These are phyloP conservation scores for Hippocampus zosterae DNA, from an alignment of 2,113 vertebrate genomes.

Conservation along the genomic window DNA sequence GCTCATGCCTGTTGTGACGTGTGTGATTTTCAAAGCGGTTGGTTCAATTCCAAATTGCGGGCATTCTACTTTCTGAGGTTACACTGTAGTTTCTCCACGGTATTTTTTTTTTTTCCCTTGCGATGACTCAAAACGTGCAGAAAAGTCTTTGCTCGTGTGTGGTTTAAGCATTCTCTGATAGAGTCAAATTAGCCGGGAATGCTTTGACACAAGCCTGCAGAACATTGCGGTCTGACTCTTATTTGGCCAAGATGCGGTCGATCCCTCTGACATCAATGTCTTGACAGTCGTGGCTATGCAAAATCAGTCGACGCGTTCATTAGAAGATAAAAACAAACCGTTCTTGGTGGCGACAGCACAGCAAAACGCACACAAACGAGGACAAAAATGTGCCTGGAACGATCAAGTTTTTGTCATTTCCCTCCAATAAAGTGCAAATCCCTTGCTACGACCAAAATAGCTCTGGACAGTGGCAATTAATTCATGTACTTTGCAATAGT, in stretches of 20 bases:
- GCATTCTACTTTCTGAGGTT: background rate
- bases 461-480: slow-evolving; percentile 36
- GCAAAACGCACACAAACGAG: background rate
- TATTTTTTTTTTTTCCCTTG: background rate
- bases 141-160: background rate
- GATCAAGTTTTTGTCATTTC: slow-evolving; percentile 36
- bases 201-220: background rate
- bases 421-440: slow-evolving; percentile 10
- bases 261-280: background rate
- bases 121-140: background rate
- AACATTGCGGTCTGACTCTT: background rate
- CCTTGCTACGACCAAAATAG: slow-evolving; percentile 40
- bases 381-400: slow-evolving; percentile 7
- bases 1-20: background rate
- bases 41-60: background rate
- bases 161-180: slow-evolving; percentile 1
- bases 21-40: background rate
- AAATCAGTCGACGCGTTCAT: background rate
- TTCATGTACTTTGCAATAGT: slow-evolving; percentile 35
- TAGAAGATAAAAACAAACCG: background rate
- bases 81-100: background rate
- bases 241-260: background rate
- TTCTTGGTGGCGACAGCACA: background rate
- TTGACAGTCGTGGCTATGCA: background rate
- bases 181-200: background rate